A percentile compares a stretch with the other conserved stretches of the same genome.
Conservation (phyloP, 1,140 invertebrate species). For the Brachionus manjavacas region DNA sequence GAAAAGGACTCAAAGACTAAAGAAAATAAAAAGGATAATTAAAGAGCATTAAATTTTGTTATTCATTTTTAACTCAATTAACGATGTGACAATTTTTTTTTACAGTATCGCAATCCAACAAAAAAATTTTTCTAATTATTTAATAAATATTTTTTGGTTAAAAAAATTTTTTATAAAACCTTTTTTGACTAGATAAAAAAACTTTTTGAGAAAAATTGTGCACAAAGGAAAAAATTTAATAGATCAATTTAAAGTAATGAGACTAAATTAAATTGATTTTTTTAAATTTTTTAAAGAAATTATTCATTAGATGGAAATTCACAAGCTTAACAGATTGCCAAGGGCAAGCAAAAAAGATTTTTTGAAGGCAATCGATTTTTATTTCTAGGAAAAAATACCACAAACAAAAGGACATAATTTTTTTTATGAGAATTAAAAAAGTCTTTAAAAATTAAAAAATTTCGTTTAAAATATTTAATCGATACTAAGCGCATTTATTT, state of each 20-base stretch:
- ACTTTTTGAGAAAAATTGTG: no score
- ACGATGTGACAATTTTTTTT: not conserved
- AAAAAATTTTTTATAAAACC: not conserved
- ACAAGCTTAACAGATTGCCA: not conserved
- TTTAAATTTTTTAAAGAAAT: not conserved
- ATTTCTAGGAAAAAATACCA: not conserved
- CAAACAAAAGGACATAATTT: no score
- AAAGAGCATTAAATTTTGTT: not conserved
- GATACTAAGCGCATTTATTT: no score
- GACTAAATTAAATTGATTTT: not conserved
- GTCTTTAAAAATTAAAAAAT: no score
- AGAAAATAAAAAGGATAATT: not conserved
- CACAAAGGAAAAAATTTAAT: no score
- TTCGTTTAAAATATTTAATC: no score
- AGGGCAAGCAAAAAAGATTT: not conserved
- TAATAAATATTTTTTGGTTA: not conserved
- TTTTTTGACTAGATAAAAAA: no score
- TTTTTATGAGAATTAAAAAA: no score
- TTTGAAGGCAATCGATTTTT: not conserved
- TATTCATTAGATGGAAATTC: not conserved
- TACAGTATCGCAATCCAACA: not conserved
- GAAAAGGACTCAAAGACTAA: not conserved
- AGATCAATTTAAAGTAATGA: no score
- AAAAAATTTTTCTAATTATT: not conserved
- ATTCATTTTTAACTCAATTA: not conserved